phyloP scores from a whole-genome alignment of 2,888 invertebrate species.

The Operophtera brumata region DNA sequence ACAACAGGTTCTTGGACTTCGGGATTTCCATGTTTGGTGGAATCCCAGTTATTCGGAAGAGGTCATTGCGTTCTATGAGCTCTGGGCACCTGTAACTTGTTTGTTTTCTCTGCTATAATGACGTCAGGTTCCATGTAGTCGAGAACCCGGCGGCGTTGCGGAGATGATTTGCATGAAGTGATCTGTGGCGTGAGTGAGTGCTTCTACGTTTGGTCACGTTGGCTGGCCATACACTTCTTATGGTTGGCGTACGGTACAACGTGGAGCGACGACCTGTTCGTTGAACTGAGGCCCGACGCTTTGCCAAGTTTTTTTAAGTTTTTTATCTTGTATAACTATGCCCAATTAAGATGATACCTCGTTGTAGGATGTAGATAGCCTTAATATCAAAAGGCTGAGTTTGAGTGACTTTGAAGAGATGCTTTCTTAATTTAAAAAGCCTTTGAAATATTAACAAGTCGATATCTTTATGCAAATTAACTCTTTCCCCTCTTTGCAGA shows the following conservation, averaged over 20 bases:
- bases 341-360: constrained; percentile 33
- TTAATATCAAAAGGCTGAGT: constrained; percentile 15
- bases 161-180: constrained; percentile 53
- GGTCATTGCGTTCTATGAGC: constrained; percentile 49
- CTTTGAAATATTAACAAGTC: constrained; percentile 29
- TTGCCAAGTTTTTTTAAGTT: constrained; percentile 53
- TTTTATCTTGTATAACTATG: constrained; percentile 47
- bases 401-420: neutral
- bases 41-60: constrained; percentile 43
- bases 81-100: constrained; percentile 67
- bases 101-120: constrained; percentile 65
- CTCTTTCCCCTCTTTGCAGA: constrained; percentile 9
- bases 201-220: constrained; percentile 61
- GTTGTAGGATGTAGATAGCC: constrained; percentile 16
- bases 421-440: constrained; percentile 8
- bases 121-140: constrained; percentile 63
- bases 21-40: constrained; percentile 17
- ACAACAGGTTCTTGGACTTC: constrained; percentile 1
- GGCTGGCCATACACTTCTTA: constrained; percentile 68
- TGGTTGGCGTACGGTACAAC: constrained; percentile 71
- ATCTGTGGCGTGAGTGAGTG: constrained; percentile 47
- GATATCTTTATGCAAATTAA: constrained; percentile 23
- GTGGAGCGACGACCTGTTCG: constrained; percentile 72
- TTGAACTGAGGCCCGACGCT: constrained; percentile 70
- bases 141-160: constrained; percentile 51